Base-by-base conservation (phyloP, 37 sponge, comb jelly and placozoan species). In the Theonella swinhoei region DNA sequence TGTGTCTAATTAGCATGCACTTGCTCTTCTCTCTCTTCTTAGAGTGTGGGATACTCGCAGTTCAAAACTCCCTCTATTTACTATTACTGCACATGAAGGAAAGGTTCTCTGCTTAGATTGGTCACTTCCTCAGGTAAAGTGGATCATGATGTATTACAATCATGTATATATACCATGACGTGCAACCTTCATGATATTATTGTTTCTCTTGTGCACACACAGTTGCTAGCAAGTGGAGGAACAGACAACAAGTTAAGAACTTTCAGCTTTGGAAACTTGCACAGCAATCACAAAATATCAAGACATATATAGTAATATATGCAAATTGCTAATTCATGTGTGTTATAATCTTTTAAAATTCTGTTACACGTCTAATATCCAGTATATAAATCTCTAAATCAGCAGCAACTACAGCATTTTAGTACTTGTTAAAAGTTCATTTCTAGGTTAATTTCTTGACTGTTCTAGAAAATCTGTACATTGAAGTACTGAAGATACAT, bases 1-100 rank as follows among this genome's bases (percentile, higher is more conserved):
- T n/a, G n/a, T n/a, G n/a, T n/a, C n/a, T n/a, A n/a, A n/a, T 47
- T 47, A 7, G 14, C 7, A 14, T 47, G 54, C 7, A 47, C 14
- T 47, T 47, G 54, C 7, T 7, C 54, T 47, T 17, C 54, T 47
- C 54, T 47, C 7, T 47, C 14, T 47, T 47, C 54, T 91, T 60
- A 89, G 80, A 54, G 75, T 90, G 24, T 97, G 98, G 95, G 98
- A 97, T 78, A 92, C 41, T 4, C 75, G 97, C 35, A 96, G 92
- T 67, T 59, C 81, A 63, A 91, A 80, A 62, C 41, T 71, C 7
- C 97, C 97, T 3, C 82, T 97, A 23, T 92, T 83, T 85, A 77
- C 90, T 35, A 76, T 97, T 37, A 38, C 78, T 19, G 93, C 89
- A 20, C 97, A 97, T 42, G 81, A 88, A 54, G 95, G 85, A 31